phyloP scores from a whole-genome alignment of 2,113 vertebrate genomes.

The Platichthys stellatus region DNA sequence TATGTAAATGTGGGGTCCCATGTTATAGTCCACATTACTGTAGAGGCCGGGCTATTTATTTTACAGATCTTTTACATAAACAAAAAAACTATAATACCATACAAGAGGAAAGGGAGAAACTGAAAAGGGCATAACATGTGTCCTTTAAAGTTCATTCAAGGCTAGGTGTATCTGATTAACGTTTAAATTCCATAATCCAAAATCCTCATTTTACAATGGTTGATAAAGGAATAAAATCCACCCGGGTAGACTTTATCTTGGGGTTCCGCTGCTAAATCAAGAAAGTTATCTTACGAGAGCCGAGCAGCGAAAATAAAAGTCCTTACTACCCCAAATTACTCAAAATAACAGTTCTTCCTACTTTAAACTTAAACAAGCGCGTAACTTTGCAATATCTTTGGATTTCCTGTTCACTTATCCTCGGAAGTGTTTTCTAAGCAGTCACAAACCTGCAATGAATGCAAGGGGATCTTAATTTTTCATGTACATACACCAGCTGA shows the following conservation, averaged over 20 bases:
- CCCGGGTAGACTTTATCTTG: neutral
- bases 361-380: neutral
- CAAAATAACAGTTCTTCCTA: neutral
- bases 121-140: too few species aligned
- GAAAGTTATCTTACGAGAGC: neutral
- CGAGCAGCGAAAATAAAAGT: neutral
- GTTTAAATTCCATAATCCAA: too few species aligned
- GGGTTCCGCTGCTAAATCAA: neutral
- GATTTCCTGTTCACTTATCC: neutral
- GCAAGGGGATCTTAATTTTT: neutral
- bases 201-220: neutral
- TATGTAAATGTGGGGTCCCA: too few species aligned
- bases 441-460: neutral
- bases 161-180: neutral
- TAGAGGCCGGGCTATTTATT: neutral
- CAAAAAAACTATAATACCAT: neutral
- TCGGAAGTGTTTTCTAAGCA: neutral
- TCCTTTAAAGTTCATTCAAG: neutral
- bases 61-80: neutral
- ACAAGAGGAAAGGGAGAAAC: neutral
- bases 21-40: too few species aligned
- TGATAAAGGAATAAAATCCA: slow-evolving; percentile 5
- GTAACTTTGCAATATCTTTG: slow-evolving; percentile 4
- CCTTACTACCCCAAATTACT: slow-evolving; percentile 8
- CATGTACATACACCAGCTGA: neutral